These are phyloP conservation scores for Raja brachyura DNA, from an alignment of 2,113 vertebrate species.

Conservation along the genomic window DNA sequence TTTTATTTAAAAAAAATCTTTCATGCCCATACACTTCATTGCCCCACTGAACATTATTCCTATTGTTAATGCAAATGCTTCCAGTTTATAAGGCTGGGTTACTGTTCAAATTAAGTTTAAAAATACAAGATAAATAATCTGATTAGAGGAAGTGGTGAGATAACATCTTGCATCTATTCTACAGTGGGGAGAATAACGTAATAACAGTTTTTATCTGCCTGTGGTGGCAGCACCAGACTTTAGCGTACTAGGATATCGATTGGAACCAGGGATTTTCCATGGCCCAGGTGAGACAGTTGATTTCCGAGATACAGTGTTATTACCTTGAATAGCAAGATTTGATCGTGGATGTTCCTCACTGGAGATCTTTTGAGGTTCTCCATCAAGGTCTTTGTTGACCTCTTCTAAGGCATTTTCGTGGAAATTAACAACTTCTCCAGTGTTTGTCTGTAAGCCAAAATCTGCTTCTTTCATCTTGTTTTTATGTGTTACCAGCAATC, in stretches of 20 bases:
- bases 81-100: conserved; percentile 29
- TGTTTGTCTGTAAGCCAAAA: conserved; percentile 51
- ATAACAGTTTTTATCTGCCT: conserved; percentile 72
- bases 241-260: conserved; percentile 81
- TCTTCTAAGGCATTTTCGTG: conserved; percentile 56
- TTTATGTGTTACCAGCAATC: conserved; percentile 52
- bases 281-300: conserved; percentile 85
- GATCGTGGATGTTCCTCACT: conserved; percentile 63
- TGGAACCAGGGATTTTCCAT: conserved; percentile 91
- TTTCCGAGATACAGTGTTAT: conserved; percentile 65
- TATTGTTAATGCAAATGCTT: conserved; percentile 33
- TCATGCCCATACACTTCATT: not conserved
- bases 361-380: conserved; percentile 57
- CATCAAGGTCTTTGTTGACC: conserved; percentile 59
- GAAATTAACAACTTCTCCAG: conserved; percentile 54
- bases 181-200: conserved; percentile 51
- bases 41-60: conserved; percentile 17
- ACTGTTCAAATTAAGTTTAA: conserved; percentile 70
- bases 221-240: conserved; percentile 80
- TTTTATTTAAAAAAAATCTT: conserved; percentile 2
- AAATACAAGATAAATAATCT: conserved; percentile 50
- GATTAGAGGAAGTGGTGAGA: conserved; percentile 52
- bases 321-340: conserved; percentile 56
- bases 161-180: conserved; percentile 53
- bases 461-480: conserved; percentile 59